Base-by-base conservation (phyloP, 1,140 invertebrate genomes). In the Tetramorium alpestre region DNA sequence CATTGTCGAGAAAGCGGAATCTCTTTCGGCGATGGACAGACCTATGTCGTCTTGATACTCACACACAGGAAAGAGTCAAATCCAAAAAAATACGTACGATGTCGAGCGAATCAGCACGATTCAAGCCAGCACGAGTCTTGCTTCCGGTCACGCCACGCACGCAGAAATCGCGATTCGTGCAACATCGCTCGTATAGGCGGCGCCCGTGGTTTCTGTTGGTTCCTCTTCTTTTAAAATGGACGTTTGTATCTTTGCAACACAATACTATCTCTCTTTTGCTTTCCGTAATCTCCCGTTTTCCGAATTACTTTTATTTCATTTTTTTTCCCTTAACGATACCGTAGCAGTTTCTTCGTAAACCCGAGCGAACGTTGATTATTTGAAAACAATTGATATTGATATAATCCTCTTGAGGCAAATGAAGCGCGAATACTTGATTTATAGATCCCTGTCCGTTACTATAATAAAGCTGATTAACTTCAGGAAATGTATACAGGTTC, bases 81-180 rank as follows among this genome's bases (percentile, higher is more conserved):
- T 73, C 16, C 41, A 54, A 60, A 58, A 33, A 60, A 28, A 82
- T 82, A 56, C 38, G 49, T 65, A 81, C 64, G 62, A 67, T 22
- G 47, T 60, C 25, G 51, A 47, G 11, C 25, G 54, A 56, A 47
- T 73, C 33, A 44, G 47, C 78, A 82, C 78, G 67, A 72, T 60
- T 73, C 54, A 47, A 65, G 60, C 10, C 51, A 47, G 44, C 41
- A 49, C 28, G 41, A 33, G 18, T 82, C 38, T 51, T 13, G 80
- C 80, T 84, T 84, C 69, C 69, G 80, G 54, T 84, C 80, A 75
- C 80, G 80, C 80, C 80, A 84, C 80, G 80, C 80, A 84, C 54
- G 80, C 80, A 84, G 44, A 84, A 84, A 60, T 84, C 28, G 62
- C 77, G 62, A 54, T 44, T 60, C 38, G 76, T 69, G 76, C 69